Evolutionary conservation across 2,113 vertebrate species (phyloP).

Genomic region (Narcine bancroftii): DNA sequence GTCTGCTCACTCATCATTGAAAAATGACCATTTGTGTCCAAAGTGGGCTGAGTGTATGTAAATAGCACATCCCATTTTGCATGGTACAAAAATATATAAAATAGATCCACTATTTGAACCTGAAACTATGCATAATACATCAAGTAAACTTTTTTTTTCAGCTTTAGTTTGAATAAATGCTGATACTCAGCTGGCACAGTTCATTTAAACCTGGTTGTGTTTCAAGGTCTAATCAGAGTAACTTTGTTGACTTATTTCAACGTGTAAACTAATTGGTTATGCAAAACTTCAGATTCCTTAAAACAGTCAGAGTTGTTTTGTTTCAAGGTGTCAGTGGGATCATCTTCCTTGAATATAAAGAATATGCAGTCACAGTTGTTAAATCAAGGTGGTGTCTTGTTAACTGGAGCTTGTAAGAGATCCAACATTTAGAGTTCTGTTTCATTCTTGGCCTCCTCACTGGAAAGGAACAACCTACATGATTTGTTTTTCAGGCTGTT

Average conservation of each 20-base stretch:
- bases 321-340: neutral
- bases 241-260: neutral
- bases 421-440: constrained; percentile 59
- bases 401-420: neutral
- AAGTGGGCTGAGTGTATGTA: neutral
- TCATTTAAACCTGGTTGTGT: neutral
- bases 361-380: neutral
- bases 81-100: constrained; percentile 31
- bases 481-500: constrained; percentile 57
- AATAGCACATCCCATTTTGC: neutral
- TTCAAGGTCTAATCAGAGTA: neutral
- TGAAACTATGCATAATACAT: neutral
- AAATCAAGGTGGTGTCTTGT: neutral
- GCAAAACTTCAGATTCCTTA: neutral
- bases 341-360: neutral
- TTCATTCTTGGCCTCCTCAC: constrained; percentile 69
- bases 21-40: neutral
- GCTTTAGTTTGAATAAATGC: neutral
- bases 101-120: neutral
- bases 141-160: neutral
- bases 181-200: neutral
- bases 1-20: neutral
- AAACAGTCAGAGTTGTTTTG: neutral
- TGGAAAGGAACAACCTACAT: constrained; percentile 62
- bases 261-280: neutral